Conservation (phyloP, 2,888 invertebrate species). For the Iselma pallidipennis region DNA sequence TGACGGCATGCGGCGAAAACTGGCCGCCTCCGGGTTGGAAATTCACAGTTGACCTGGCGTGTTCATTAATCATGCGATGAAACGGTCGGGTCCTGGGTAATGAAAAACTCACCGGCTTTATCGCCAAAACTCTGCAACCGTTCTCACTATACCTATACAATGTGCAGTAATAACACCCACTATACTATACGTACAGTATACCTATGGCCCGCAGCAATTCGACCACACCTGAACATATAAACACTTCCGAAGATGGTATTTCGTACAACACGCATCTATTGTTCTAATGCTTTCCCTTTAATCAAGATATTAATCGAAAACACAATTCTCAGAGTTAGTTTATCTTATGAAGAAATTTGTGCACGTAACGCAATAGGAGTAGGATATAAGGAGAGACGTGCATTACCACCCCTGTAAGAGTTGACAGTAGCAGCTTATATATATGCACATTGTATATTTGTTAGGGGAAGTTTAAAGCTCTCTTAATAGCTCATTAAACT, state of each 20-base stretch:
- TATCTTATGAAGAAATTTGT: no score
- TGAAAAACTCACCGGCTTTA: slow-evolving; percentile 45
- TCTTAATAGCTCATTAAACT: slow-evolving; percentile 42
- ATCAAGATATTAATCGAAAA: no score
- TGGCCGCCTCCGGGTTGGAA: slow-evolving; percentile 36
- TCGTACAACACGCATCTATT: no score
- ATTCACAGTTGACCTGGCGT: slow-evolving; percentile 46
- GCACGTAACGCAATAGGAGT: no score
- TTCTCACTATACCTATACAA: not conserved
- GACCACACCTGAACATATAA: no score
- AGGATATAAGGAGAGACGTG: no score
- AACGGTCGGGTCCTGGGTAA: slow-evolving; percentile 40
- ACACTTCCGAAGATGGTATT: no score
- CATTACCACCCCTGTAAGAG: not conserved
- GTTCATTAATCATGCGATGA: slow-evolving; percentile 47
- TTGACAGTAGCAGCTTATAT: slow-evolving; percentile 15
- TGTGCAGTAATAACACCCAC: not conserved
- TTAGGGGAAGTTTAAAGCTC: slow-evolving; percentile 35
- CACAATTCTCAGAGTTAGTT: no score
- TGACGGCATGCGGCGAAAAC: slow-evolving; percentile 29
- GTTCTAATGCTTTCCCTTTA: no score
- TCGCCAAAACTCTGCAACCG: not conserved
- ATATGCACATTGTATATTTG: slow-evolving; percentile 40
- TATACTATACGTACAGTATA: no score
- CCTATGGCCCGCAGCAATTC: no score